phyloP scores from a whole-genome alignment of 2,113 vertebrate genomes.

The Hippocampus barbouri region DNA sequence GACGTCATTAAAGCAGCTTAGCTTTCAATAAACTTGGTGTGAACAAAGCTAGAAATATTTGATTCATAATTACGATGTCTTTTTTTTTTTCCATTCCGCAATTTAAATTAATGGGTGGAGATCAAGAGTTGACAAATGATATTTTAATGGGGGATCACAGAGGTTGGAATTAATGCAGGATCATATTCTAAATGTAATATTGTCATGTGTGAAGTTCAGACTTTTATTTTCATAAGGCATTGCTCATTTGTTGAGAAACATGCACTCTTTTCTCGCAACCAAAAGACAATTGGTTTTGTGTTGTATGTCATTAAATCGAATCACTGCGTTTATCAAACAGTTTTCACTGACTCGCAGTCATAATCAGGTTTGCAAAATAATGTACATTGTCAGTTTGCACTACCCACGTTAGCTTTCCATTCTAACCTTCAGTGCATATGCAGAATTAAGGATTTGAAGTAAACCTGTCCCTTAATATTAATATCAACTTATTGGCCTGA shows the following conservation, averaged over 20 bases:
- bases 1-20: slow-evolving; percentile 55
- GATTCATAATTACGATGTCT: not conserved
- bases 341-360: not conserved
- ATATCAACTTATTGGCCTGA: too few species aligned
- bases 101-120: not conserved
- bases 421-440: not conserved
- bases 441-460: not conserved
- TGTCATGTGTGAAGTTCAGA: not conserved
- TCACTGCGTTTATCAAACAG: not conserved
- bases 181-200: not conserved
- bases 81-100: not conserved
- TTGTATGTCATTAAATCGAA: not conserved
- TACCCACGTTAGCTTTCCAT: too few species aligned
- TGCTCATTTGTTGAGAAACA: not conserved
- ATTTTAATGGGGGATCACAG: not conserved
- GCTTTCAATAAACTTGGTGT: slow-evolving; percentile 43
- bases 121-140: not conserved
- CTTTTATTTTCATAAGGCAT: not conserved
- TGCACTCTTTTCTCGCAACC: not conserved
- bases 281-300: not conserved
- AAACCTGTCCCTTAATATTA: too few species aligned
- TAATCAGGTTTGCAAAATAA: not conserved
- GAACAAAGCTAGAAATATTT: slow-evolving; percentile 17
- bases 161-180: not conserved
- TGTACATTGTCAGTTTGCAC: too few species aligned